Base-by-base conservation (phyloP, 53 echinoderm and acorn worm genomes). In the Holothuria scabra region DNA sequence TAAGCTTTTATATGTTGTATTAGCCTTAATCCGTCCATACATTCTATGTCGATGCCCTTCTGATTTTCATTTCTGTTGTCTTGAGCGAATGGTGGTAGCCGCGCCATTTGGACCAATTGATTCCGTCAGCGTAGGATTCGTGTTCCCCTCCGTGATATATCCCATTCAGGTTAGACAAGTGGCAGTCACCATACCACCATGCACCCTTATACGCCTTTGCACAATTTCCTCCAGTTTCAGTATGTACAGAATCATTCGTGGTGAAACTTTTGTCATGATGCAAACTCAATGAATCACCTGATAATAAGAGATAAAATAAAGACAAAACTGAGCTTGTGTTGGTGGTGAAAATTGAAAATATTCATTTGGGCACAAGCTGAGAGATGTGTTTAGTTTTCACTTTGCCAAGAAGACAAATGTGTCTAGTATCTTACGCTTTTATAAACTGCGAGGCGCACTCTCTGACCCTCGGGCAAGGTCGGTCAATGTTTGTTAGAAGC, bases 11-110 rank as follows among this genome's bases (percentile, higher is more conserved):
- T n/a, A n/a, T n/a, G n/a, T n/a, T n/a, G n/a, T n/a, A n/a, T n/a
- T n/a, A n/a, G n/a, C n/a, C n/a, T n/a, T n/a, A n/a, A n/a, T n/a
- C n/a, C n/a, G n/a, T n/a, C n/a, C n/a, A n/a, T n/a, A n/a, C n/a
- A n/a, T n/a, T n/a, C n/a, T n/a, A n/a, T n/a, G n/a, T n/a, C n/a
- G n/a, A n/a, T n/a, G n/a, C n/a, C 7, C 60, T 67, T 20, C 87
- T 18, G 22, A 83, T 83, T 49, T 88, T 88, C 88, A 88, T 88
- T 48, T 88, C 88, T 12, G 52, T 56, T 8, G 18, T 12, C 74
- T 84, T 88, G 38, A 83, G 65, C 2, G 88, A 88, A 38, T 88
- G 84, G 30, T 88, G 0, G 16, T 74, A 13, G 5, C 84, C 83
- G 49, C 31, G 83, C 83, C 83, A 88, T 4, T 0, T n/a, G 3